Base-by-base conservation (phyloP, 2,113 vertebrate species). In the Willisornis vidua region DNA sequence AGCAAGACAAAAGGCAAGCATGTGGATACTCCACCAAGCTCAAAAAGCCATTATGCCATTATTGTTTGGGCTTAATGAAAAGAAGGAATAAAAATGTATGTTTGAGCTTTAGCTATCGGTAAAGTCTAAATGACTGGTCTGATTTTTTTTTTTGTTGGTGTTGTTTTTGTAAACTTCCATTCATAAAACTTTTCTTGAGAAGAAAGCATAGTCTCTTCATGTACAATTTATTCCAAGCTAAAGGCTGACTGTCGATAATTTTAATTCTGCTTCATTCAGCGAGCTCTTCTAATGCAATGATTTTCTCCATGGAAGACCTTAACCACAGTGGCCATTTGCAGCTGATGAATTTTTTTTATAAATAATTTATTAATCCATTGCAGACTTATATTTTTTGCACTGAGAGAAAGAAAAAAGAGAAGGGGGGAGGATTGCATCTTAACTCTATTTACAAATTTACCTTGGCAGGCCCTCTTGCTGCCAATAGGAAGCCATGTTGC, bases 361-460 rank as follows among this genome's bases (percentile, higher is more conserved):
- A 97, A 98, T 98, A 98, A 98, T 98, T 98, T 98, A 98, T 98
- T 98, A 97, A 98, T 95, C 93, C 89, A 89, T 94, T 89, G 82
- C 75, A 95, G 95, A 94, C 96, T 97, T 98, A 89, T 83, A 98
- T 95, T 98, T 98, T 77, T 97, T 96, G 91, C 94, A 94, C 76
- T 33, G 92, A 91, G 80, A 96, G 90, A 91, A 89, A 94, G 71
- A 62, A 83, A 66, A 68, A 91, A 49, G 52, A 68, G 33, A 37
- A 61, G 73, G 68, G 81, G 85, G 91, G 52, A 97, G 97, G 97
- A 97, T 55, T 92, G 96, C 98, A 98, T 99, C 98, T 98, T 98
- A 97, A 98, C 98, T 98, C 98, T 98, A 98, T 99, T 99, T 99
- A 98, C 98, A 98, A 98, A 99, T 98, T 98, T 98, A 98, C 98